Evolutionary conservation across 2,797 vertebrate genomes (phyloP).

Genomic region (Cirrhinus molitorella): DNA sequence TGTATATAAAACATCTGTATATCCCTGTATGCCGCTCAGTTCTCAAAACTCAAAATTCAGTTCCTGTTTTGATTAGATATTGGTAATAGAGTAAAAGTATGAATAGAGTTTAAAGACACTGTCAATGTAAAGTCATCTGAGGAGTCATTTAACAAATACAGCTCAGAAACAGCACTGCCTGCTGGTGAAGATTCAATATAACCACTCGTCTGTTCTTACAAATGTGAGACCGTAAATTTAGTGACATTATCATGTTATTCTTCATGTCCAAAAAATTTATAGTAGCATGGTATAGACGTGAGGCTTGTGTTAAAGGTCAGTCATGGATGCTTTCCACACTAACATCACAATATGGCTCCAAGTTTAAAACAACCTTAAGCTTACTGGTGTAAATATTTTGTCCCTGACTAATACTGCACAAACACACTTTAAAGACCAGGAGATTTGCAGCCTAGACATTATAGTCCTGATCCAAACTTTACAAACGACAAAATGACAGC

Average conservation of each 20-base stretch:
- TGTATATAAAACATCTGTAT: not conserved
- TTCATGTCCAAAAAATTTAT: not conserved
- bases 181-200: slow-evolving; percentile 58
- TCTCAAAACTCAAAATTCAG: not conserved
- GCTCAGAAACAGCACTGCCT: slow-evolving; percentile 58
- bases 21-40: not conserved
- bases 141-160: not conserved
- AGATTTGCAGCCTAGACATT: slow-evolving; percentile 22
- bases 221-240: not conserved
- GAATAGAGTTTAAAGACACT: not conserved
- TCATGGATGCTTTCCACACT: slow-evolving; percentile 31
- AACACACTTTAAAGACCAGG: slow-evolving; percentile 53
- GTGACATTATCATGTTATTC: not conserved
- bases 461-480: slow-evolving; percentile 16
- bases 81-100: not conserved
- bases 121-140: not conserved
- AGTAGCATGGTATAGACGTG: not conserved
- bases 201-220: not conserved
- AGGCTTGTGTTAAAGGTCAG: slow-evolving; percentile 43
- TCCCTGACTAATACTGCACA: slow-evolving; percentile 49
- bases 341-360: slow-evolving; percentile 39
- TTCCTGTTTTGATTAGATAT: not conserved
- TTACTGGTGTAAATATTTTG: slow-evolving; percentile 60
- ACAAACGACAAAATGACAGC: not conserved
- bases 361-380: slow-evolving; percentile 49